Evolutionary conservation across 2,888 invertebrate species (phyloP).

Genomic region (Syrista parreyssii): DNA sequence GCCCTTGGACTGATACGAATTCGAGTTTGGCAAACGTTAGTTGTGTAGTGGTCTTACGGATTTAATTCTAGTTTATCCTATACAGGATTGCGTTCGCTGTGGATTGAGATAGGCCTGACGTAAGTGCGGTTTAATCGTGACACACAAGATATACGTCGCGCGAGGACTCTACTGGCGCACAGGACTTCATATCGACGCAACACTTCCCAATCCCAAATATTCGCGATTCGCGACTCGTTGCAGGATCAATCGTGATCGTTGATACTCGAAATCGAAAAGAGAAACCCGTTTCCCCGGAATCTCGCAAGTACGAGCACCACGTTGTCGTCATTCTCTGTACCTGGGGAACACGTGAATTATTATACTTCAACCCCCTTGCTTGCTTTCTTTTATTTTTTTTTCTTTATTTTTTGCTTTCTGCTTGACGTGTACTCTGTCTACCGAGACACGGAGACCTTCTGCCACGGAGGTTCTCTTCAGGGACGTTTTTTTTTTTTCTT

Average conservation of each 20-base stretch:
- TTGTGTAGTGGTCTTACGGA: constrained; percentile 17
- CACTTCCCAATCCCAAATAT: background rate
- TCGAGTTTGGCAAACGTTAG: constrained; percentile 31
- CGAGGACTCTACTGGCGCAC: constrained; percentile 32
- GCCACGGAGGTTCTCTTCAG: background rate
- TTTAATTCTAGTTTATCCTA: constrained; percentile 27
- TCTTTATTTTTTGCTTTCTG: background rate
- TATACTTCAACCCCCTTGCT: background rate
- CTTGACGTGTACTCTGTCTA: background rate
- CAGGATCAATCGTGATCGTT: background rate
- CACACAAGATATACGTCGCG: constrained; percentile 2
- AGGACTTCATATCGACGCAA: constrained; percentile 14
- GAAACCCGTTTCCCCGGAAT: background rate
- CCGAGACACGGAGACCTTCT: background rate
- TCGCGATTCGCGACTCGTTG: background rate
- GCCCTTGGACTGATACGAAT: constrained; percentile 43
- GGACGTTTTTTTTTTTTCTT: background rate
- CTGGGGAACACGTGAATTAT: background rate
- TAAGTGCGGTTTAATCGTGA: constrained; percentile 22
- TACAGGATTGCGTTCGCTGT: constrained; percentile 22
- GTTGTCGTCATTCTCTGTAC: background rate
- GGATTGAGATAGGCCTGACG: constrained; percentile 11
- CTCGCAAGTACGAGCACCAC: background rate
- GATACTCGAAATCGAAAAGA: background rate
- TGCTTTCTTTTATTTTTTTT: background rate